Evolutionary conservation across 64 coral and sea anemone genomes (phyloP), one percentile per base, ranked within the genome.

Genomic region (Dendrophyllia cribrosa): DNA sequence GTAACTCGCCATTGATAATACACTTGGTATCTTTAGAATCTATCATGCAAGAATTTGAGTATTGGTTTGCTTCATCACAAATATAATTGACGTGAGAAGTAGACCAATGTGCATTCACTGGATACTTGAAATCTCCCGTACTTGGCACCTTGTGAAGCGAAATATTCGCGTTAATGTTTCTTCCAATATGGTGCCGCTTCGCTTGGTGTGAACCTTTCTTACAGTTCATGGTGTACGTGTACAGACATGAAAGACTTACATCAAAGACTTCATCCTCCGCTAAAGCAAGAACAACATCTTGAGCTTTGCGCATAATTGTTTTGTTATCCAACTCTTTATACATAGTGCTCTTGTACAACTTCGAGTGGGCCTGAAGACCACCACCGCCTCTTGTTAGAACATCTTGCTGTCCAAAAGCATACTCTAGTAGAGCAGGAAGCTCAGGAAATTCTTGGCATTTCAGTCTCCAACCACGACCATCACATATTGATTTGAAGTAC

Each of bases 21-120:
- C 64, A 79, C 75, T 95, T 95, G 13, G 91, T 91, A 96, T 96
- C 95, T 59, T 87, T 80, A 1, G 95, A 96, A 43, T 96, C 95
- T 21, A 96, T 76, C 3, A 92, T 3, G 61, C 70, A 88, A 72
- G 88, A 48, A 3, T 1, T 59, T 34, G 65, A 20, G 14, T 19
- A 25, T n/a, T 71, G 72, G 53, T 83, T 72, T 7, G 67, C 43
- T 21, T 51, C 56, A 46, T 92, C 86, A 9, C 81, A 68, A 26
- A 92, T 20, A 19, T 82, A 43, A 84, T 89, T 96, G 3, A 96
- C 78, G 48, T 83, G 87, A 74, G 82, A 88, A 9, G 94, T 92
- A 10, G 85, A 87, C 89, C 89, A 96, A 17, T 96, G 89, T 88
- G n/a, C n/a, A n/a, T n/a, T n/a, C n/a, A 88, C 50, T 2, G 91